Evolutionary conservation across 1,140 invertebrate species (phyloP), one percentile per base, ranked within the genome.

Genomic region (Proctacanthus coquilletti): DNA sequence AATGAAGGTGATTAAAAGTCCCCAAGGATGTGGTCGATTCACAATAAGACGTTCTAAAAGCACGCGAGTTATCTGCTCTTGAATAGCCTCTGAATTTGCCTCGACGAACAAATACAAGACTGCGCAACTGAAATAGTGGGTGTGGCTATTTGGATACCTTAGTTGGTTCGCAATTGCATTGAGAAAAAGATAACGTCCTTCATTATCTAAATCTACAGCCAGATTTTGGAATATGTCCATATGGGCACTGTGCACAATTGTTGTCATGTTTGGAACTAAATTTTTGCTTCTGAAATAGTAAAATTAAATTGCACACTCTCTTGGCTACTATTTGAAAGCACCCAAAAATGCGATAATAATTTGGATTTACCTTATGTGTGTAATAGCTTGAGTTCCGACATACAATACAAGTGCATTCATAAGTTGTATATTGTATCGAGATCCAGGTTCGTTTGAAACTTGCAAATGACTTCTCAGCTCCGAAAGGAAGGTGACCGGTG

Each of bases 181-280:
- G 48, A 99, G 69, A 62, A 98, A 96, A 45, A 99, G 65, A 60
- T 98, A 98, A 46, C 77, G 65, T 61, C 93, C 94, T 66, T 98
- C 94, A 10, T 88, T 96, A 59, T 98, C 94, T 21, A 98, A 72
- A 63, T 95, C 89, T 3, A 97, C 92, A 11, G 89, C 88, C 42
- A 99, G 71, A 67, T 97, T 97, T 63, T 98, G 93, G 70, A 99
- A 98, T 41, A 99, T 98, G 54, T 99, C 95, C 92, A 98, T 98
- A 55, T 96, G 93, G 1, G 93, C 81, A 15, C 91, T 93, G 53
- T 98, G 92, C 5, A 85, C 86, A 41, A 98, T 96, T 1, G 92
- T 97, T 13, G 84, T 78, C 76, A 95, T 95, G 50, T 82, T 95
- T 1, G 94, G 92, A 4, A 84, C 81, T 42, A 83, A 79, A 19